Base-by-base conservation (phyloP, 1,140 invertebrate species). In the Armadillidium nasatum region DNA sequence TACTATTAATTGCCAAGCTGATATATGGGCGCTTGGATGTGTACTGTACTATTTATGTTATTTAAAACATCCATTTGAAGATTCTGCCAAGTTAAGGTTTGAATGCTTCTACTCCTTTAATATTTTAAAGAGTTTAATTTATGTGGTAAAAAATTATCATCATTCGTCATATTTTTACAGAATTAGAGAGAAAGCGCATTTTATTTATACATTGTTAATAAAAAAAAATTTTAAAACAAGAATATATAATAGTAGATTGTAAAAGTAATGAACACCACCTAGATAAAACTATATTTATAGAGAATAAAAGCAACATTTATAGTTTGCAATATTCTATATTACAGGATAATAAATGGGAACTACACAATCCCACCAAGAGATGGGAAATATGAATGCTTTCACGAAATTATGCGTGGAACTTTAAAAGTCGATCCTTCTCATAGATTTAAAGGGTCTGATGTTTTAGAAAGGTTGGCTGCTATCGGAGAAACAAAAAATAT, bases 1-100 rank as follows among this genome's bases (percentile, higher is more conserved):
- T 85, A 91, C 91, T 60, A 96, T 99, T 78, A 93, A 94, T 46
- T 88, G 91, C 77, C 78, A 81, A 45, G 83, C 91, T 4, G 98
- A 99, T 87, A 89, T 97, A 44, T 99, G 98, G 97, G 96, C 97
- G 4, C 86, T 99, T 22, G 97, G 98, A 7, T 99, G 98, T 86
- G 89, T 99, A 72, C 85, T 99, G 0, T 99, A 94, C 85, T 89
- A 92, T 44, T 85, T 99, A 11, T 96, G 96, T 84, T 99, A 92
- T 84, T 90, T 93, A 84, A 90, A 91, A 79, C 98, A 99, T 89
- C 98, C 98, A 10, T 99, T 97, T 86, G 95, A 98, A 84, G 98
- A 99, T 87, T 90, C 89, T 7, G 96, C 96, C 46, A 99, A 99
- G 85, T 85, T 99, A 78, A 89, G 80, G 80, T 81, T 60, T 60